Conservation (phyloP, 1,140 invertebrate genomes). For the Lamellibrachia luymesi region DNA sequence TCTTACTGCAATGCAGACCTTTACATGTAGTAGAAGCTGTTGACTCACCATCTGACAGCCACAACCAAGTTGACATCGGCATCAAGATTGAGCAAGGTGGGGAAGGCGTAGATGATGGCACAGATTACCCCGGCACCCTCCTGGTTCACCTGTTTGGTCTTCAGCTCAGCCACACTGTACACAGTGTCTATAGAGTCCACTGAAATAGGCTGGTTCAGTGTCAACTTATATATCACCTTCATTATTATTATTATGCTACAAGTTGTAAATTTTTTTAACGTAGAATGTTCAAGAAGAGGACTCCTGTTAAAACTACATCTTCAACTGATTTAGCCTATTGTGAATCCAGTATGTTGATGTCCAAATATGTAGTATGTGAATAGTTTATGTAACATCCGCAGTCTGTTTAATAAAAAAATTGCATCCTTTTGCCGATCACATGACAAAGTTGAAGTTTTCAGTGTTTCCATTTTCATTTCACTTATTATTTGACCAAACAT, state of each 20-base stretch:
- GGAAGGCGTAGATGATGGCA: constrained; percentile 16
- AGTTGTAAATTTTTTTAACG: too few relatives aligned
- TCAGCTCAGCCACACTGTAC: constrained; percentile 11
- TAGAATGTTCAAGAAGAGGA: too few relatives aligned
- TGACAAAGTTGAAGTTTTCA: too few relatives aligned
- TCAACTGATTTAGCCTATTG: too few relatives aligned
- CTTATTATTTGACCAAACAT: too few relatives aligned
- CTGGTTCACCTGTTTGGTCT: constrained; percentile 9
- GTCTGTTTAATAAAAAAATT: too few relatives aligned
- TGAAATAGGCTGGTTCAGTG: neutral
- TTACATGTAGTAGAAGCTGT: neutral
- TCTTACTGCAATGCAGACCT: neutral
- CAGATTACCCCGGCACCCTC: neutral
- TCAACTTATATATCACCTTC: neutral
- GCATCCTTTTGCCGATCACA: too few relatives aligned
- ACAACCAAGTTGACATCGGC: neutral
- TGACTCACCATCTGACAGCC: constrained; percentile 12
- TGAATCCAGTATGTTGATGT: too few relatives aligned
- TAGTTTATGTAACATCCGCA: too few relatives aligned
- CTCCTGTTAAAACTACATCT: too few relatives aligned
- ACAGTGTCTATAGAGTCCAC: constrained; percentile 5
- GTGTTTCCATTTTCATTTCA: too few relatives aligned
- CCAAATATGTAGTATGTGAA: too few relatives aligned
- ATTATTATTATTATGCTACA: neutral
- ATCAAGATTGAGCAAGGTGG: constrained; percentile 6